These are phyloP conservation scores for Hemichromis elongatus DNA, from an alignment of 2,113 vertebrate species.

Conservation along the genomic window DNA sequence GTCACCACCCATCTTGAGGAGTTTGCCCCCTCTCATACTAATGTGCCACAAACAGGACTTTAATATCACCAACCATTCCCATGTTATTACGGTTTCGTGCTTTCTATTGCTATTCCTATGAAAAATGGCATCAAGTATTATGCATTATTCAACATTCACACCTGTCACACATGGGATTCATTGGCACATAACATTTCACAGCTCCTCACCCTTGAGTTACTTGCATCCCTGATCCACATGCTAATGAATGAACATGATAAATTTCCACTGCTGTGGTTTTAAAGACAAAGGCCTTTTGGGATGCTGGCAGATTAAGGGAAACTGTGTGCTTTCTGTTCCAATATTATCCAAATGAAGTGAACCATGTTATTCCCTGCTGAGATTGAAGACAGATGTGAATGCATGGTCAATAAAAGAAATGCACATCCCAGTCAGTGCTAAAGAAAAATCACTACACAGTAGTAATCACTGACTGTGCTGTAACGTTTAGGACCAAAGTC, in stretches of 20 bases:
- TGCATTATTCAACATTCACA: constrained; percentile 40
- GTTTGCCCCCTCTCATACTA: no score
- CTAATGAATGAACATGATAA: constrained; percentile 16
- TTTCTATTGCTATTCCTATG: not conserved
- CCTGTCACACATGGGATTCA: constrained; percentile 29
- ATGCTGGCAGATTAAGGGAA: not conserved
- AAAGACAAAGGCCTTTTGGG: not conserved
- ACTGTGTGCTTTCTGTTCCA: not conserved
- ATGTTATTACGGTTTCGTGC: no score
- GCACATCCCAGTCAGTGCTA: not conserved
- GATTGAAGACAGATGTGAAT: not conserved
- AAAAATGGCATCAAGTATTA: constrained; percentile 10
- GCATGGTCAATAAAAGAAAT: not conserved
- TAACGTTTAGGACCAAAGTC: constrained; percentile 14
- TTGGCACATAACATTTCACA: constrained; percentile 25
- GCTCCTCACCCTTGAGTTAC: constrained; percentile 20
- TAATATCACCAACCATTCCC: no score
- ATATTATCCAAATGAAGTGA: not conserved
- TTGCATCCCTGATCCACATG: constrained; percentile 9
- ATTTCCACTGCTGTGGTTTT: not conserved
- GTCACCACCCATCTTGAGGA: no score
- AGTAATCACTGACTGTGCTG: not conserved
- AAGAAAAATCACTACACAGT: not conserved
- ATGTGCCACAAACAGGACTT: no score
- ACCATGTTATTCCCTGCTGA: not conserved